Evolutionary conservation across 2,113 vertebrate species (phyloP).

Genomic region (Macroglossus sobrinus): DNA sequence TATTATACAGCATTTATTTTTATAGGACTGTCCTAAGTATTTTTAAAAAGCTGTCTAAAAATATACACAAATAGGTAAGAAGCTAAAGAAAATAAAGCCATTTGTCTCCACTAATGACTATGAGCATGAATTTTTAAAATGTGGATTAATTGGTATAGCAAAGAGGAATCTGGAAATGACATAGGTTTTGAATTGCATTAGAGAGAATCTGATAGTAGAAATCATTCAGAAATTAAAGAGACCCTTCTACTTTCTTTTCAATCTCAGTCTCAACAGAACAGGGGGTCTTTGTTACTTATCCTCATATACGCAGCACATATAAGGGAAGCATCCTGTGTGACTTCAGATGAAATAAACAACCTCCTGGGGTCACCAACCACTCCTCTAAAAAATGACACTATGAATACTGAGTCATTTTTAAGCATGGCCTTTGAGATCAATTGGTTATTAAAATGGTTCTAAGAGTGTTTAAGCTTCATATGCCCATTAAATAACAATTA

Average conservation of each 20-base stretch:
- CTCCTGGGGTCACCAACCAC: background rate
- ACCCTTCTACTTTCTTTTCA: background rate
- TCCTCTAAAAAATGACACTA: background rate
- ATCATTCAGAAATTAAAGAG: background rate
- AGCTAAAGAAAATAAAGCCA: background rate
- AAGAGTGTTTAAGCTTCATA: background rate
- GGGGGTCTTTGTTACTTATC: background rate
- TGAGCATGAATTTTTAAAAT: background rate
- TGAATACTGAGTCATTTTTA: background rate
- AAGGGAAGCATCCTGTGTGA: background rate
- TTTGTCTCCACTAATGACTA: background rate
- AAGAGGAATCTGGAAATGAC: background rate
- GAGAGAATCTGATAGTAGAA: background rate
- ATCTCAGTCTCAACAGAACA: background rate
- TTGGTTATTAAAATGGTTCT: background rate
- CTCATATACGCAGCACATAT: background rate
- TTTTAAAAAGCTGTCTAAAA: background rate
- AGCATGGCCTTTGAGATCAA: background rate
- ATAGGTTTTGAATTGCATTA: background rate
- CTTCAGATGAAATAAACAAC: background rate
- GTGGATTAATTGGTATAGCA: background rate
- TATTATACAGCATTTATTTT: slow-evolving; percentile 1
- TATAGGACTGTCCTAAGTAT: background rate
- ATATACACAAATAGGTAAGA: background rate
- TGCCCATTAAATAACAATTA: background rate